Percentiles rank a stretch among this genome's conserved stretches.
phyloP scores from a whole-genome alignment of 2,797 vertebrate species.

The Lacerta viridis region DNA sequence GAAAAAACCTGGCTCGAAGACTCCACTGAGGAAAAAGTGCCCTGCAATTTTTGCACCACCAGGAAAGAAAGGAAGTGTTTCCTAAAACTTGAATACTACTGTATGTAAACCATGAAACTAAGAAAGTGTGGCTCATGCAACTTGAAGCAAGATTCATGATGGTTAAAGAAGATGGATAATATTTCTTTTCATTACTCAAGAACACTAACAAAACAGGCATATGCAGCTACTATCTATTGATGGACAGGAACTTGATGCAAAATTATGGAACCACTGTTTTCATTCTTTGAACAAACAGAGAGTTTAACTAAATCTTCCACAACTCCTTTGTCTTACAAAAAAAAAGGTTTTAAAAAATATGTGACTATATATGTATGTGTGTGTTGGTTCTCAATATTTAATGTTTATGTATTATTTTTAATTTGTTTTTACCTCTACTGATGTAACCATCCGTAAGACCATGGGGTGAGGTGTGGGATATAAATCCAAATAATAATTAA shows the following conservation, averaged over 20 bases:
- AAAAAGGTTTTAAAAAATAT: background rate
- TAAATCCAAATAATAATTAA: too few relatives aligned
- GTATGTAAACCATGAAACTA: background rate
- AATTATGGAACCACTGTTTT: background rate
- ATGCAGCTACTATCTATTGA: background rate
- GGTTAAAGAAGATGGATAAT: background rate
- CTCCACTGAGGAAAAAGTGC: background rate
- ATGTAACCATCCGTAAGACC: too few relatives aligned
- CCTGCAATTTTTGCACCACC: background rate
- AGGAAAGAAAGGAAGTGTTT: background rate
- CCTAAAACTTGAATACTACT: background rate
- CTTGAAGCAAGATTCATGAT: background rate
- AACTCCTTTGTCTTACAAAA: background rate
- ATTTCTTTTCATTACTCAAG: background rate
- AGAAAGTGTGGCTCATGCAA: background rate
- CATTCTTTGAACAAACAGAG: background rate
- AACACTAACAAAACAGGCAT: background rate
- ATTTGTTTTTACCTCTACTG: too few relatives aligned
- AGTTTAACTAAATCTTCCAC: slow-evolving; percentile 1
- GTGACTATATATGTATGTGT: too few relatives aligned
- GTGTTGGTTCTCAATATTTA: too few relatives aligned
- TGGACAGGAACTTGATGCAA: slow-evolving; percentile 1
- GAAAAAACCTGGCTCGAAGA: background rate
- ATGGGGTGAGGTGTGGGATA: too few relatives aligned
- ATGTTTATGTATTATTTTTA: too few relatives aligned